Base-by-base conservation (phyloP, 2,888 invertebrate genomes). In the Strigamia crassipes region DNA sequence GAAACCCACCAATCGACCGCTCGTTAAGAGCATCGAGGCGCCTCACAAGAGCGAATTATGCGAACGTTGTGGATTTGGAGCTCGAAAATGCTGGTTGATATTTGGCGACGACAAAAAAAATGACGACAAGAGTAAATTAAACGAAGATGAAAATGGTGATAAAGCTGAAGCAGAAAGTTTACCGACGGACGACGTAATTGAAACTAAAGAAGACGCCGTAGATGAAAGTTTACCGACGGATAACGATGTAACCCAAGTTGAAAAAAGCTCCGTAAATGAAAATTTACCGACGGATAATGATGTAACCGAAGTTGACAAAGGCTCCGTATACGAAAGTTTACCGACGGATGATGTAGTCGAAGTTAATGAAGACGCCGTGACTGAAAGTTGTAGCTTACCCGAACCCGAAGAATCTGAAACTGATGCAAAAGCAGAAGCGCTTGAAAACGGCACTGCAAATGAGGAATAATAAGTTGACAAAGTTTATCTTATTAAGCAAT, bases 1-100 rank as follows among this genome's bases (percentile, higher is more conserved):
- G 80, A 80, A 80, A 51, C 80, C 80, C 8, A 31, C 80, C 15
- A 46, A 23, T 21, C n/a, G 41, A 38, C 51, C 80, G 18, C 10
- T 31, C 9, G n/a, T 5, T 23, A 73, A 31, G 13, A 31, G 13
- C 27, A n/a, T 21, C 10, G 23, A 51, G 1, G 46, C 80, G 9
- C 80, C 80, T 8, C 80, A 80, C 15, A 42, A 46, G 21, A 80
- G 80, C 23, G 80, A 80, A 31, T 31, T 80, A 51, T 80, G 80
- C 51, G 80, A 80, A 23, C 51, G 80, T 21, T 80, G 80, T 51
- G 51, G 46, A 27, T 80, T 80, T 27, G 80, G 80, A 23, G 2
- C 12, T 8, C 80, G 80, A 5, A 80, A 80, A 51, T 80, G 80
- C 27, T 80, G 80, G 80, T 27, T 42, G 31, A 6, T 51, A 10